Base-by-base conservation (phyloP, 2,113 vertebrate species). In the Muntiacus muntjak region DNA sequence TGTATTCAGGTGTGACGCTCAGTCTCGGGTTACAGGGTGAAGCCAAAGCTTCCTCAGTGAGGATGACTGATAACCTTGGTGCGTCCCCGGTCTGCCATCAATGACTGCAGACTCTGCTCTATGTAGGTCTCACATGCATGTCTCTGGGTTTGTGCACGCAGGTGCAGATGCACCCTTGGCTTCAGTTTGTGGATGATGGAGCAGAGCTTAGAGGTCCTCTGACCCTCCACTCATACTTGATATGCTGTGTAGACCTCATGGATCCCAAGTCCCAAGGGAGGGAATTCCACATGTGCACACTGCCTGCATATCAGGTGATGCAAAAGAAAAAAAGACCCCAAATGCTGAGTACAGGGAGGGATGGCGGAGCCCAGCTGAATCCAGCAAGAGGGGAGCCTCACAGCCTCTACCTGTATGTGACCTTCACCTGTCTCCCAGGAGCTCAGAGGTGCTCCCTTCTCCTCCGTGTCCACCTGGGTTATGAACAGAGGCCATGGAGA, bases 141-240 rank as follows among this genome's bases (percentile, higher is more conserved):
- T 64, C 23, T 54, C 9, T 76, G 33, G 11, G 7, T 45, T 19
- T 36, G 15, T 25, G 14, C 1, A 36, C 5, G 0, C 3, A 15
- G 36, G 12, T 43, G 17, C 28, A 33, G 8, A 36, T 60, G 30
- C 19, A 76, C 45, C 43, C 3, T 33, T 58, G 87, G 36, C 47
- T 89, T 74, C 85, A 78, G 74, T 57, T 30, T 60, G 33, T 55
- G 57, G 21, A 45, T 45, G 55, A 45, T 10, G 15, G 19, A 26
- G 28, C 12, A 40, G 5, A 84, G 45, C 5, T 10, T 7, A 11
- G 26, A 52, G 21, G n/a, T 54, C 89, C 64, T 62, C 64, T 60
- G 14, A 26, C 12, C 52, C 17, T n/a, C 62, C 28, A n/a, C 5
- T 19, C 15, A 50, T 0, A 71, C 13, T 19, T 0, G 0, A 47